phyloP scores from a whole-genome alignment of 1,140 invertebrate genomes.

The Chrysopa pallens region DNA sequence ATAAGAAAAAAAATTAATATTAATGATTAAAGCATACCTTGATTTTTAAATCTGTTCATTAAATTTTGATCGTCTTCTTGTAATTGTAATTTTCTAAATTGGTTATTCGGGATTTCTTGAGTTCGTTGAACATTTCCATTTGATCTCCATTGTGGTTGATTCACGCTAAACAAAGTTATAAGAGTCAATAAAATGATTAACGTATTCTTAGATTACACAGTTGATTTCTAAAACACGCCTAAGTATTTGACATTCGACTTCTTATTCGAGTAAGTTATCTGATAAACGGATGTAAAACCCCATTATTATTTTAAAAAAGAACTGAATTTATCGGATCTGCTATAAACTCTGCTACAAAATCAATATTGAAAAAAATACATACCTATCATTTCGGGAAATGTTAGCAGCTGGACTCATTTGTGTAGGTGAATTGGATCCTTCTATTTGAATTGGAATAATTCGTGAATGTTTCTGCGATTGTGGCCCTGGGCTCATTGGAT shows the following conservation, averaged over 20 bases:
- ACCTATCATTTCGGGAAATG: constrained; percentile 12
- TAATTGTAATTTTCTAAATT: constrained; percentile 35
- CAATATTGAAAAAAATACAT: constrained; percentile 1
- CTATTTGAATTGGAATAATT: constrained; percentile 21
- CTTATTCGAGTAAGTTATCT: too few species aligned
- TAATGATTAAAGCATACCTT: constrained; percentile 26
- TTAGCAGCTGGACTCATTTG: constrained; percentile 9
- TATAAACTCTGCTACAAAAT: too few species aligned
- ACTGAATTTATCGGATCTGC: too few species aligned
- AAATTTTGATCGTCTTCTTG: constrained; percentile 36
- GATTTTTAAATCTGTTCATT: constrained; percentile 42
- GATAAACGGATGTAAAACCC: too few species aligned
- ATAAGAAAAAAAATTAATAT: neutral
- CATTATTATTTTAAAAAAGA: too few species aligned
- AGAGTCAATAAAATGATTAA: neutral
- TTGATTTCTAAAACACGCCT: too few species aligned
- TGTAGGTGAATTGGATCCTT: constrained; percentile 21
- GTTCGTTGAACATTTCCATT: neutral
- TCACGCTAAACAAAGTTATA: constrained; percentile 9
- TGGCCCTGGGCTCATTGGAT: constrained; percentile 10
- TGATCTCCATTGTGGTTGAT: constrained; percentile 18
- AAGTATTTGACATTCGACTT: too few species aligned
- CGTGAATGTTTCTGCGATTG: constrained; percentile 14
- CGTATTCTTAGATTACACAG: too few species aligned
- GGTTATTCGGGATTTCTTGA: constrained; percentile 14